phyloP scores from a whole-genome alignment of 2,797 vertebrate species.

The Anas bernieri region DNA sequence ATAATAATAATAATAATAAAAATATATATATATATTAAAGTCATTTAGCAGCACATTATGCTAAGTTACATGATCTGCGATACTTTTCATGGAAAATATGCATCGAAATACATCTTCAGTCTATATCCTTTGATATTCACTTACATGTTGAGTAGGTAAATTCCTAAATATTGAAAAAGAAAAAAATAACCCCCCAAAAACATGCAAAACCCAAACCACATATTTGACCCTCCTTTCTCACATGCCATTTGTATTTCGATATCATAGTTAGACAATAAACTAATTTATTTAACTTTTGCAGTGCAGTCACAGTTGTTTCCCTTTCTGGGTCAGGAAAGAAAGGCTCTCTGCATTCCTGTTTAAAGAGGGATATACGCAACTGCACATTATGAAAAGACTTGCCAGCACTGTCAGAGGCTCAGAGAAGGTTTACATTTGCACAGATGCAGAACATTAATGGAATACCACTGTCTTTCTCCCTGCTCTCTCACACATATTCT shows the following conservation, averaged over 20 bases:
- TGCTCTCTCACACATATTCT: background rate
- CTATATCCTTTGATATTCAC: background rate
- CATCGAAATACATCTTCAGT: background rate
- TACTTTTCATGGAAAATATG: background rate
- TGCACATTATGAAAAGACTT: background rate
- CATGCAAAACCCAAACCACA: background rate
- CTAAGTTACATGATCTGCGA: background rate
- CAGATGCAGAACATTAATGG: background rate
- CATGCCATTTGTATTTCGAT: background rate
- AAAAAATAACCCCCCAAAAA: background rate
- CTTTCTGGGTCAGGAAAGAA: background rate
- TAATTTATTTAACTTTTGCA: background rate
- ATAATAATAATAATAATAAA: no score
- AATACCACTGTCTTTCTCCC: background rate
- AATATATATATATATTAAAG: background rate
- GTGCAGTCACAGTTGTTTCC: background rate
- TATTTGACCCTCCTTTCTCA: background rate
- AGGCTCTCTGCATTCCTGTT: background rate
- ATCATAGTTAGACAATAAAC: background rate
- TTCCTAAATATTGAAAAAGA: background rate
- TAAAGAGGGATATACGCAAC: background rate
- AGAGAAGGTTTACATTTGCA: conserved; percentile 5
- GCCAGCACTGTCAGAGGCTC: background rate
- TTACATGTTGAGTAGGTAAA: background rate
- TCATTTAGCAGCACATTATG: background rate